phyloP scores from a whole-genome alignment of 2,888 invertebrate genomes.

The Platycheirus albimanus region DNA sequence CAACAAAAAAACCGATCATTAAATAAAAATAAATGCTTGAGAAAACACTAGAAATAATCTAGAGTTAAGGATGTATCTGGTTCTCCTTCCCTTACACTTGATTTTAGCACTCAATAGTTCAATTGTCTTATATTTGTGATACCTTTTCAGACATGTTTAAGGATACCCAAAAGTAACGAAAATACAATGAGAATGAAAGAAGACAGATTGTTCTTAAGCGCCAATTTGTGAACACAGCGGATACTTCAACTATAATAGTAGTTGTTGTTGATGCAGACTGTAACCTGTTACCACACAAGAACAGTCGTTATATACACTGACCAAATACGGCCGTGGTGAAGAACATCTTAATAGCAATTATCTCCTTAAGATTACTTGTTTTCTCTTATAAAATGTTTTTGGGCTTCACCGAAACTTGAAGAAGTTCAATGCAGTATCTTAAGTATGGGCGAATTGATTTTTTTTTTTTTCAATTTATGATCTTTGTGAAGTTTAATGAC shows the following conservation, averaged over 20 bases:
- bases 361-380: slow-evolving; percentile 66
- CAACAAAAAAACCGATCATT: slow-evolving; percentile 53
- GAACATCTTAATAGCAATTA: slow-evolving; percentile 61
- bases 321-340: not conserved
- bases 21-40: slow-evolving; percentile 69
- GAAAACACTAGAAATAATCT: slow-evolving; percentile 63
- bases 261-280: slow-evolving; percentile 16
- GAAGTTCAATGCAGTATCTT: too few relatives aligned
- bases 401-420: slow-evolving; percentile 56
- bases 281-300: slow-evolving; percentile 56
- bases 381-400: slow-evolving; percentile 56
- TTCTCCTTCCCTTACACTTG: slow-evolving; percentile 51
- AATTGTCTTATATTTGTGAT: slow-evolving; percentile 31
- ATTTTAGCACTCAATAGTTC: slow-evolving; percentile 54
- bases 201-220: slow-evolving; percentile 61
- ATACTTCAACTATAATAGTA: slow-evolving; percentile 32
- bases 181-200: slow-evolving; percentile 16
- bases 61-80: slow-evolving; percentile 67
- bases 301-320: slow-evolving; percentile 34
- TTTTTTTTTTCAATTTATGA: too few relatives aligned
- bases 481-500: too few relatives aligned
- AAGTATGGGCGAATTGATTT: too few relatives aligned
- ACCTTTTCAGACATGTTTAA: slow-evolving; percentile 33
- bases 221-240: slow-evolving; percentile 59
- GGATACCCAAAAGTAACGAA: slow-evolving; percentile 52